Conservation (phyloP, 2,888 invertebrate genomes). For the Drosophila cracens region DNA sequence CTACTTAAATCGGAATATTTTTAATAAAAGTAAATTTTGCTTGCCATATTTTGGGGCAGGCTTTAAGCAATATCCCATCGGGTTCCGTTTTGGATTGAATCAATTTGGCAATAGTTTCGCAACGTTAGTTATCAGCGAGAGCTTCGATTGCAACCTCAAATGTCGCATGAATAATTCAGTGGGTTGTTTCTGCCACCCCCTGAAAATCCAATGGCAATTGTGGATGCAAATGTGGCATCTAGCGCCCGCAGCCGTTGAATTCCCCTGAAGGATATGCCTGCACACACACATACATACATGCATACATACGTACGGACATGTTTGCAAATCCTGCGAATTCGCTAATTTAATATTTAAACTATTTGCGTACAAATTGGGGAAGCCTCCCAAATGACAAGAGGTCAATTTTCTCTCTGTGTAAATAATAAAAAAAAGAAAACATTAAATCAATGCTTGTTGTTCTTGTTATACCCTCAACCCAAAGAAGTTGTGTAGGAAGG, state of each 20-base stretch:
- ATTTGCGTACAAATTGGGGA: constrained; percentile 44
- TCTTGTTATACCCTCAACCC: background rate
- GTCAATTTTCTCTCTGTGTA: constrained; percentile 15
- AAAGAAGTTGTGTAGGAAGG: background rate
- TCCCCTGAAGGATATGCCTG: constrained; percentile 12
- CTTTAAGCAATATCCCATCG: background rate
- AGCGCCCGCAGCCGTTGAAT: constrained; percentile 28
- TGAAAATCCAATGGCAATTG: constrained; percentile 19
- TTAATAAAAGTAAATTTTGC: background rate
- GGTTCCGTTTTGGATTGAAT: constrained; percentile 10
- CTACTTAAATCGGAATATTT: background rate
- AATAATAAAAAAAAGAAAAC: background rate
- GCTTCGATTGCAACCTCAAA: constrained; percentile 49
- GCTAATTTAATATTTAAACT: constrained; percentile 68
- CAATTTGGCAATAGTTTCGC: constrained; percentile 36
- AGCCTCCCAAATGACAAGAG: constrained; percentile 27
- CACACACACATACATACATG: background rate
- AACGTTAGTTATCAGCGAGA: constrained; percentile 13
- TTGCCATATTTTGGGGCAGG: background rate
- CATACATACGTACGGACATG: background rate
- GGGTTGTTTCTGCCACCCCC: constrained; percentile 17
- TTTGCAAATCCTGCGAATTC: constrained; percentile 34
- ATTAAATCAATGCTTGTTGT: constrained; percentile 33
- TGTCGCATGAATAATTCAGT: constrained; percentile 56
- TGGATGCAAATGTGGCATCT: constrained; percentile 56